phyloP scores from a whole-genome alignment of 1,140 invertebrate species.

The Drosophila azteca region DNA sequence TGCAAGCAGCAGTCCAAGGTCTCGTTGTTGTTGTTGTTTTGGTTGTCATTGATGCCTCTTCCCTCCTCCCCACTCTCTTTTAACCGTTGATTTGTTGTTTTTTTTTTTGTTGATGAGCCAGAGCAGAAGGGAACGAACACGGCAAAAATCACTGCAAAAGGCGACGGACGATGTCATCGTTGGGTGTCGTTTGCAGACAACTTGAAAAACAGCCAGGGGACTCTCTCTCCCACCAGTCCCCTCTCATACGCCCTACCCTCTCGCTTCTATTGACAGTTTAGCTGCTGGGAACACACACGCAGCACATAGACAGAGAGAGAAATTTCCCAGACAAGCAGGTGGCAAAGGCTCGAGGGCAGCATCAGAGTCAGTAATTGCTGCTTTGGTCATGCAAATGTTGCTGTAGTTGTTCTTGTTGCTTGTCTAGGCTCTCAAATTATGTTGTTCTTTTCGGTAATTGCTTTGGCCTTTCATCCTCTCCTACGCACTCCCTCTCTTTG shows the following conservation, averaged over 20 bases:
- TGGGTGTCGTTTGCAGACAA: constrained; percentile 70
- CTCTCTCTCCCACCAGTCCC: constrained; percentile 1
- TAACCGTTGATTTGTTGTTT: constrained; percentile 51
- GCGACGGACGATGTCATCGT: constrained; percentile 41
- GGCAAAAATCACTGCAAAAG: constrained; percentile 66
- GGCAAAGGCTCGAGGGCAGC: constrained; percentile 64
- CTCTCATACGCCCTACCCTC: constrained; percentile 1
- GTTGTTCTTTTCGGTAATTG: constrained; percentile 66
- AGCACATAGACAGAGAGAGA: constrained; percentile 40
- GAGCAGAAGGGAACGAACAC: constrained; percentile 1
- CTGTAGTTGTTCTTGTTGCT: constrained; percentile 37
- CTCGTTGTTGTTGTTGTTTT: constrained; percentile 50
- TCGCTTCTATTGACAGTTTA: constrained; percentile 67
- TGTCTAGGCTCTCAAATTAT: constrained; percentile 58
- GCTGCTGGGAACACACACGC: constrained; percentile 76
- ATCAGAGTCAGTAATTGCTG: constrained; percentile 66
- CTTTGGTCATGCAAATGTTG: constrained; percentile 68
- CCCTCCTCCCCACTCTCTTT: too few species aligned
- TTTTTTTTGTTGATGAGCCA: constrained; percentile 67
- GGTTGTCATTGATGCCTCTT: constrained; percentile 68
- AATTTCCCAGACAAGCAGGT: constrained; percentile 77
- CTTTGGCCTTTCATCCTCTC: constrained; percentile 32
- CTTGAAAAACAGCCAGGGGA: constrained; percentile 55
- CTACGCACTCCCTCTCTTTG: background rate
- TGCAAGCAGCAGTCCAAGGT: constrained; percentile 46